Percentiles rank a stretch among this genome's conserved stretches.
These are phyloP conservation scores for Ailurus styani DNA, from an alignment of 2,113 vertebrate species.

Conservation along the genomic window DNA sequence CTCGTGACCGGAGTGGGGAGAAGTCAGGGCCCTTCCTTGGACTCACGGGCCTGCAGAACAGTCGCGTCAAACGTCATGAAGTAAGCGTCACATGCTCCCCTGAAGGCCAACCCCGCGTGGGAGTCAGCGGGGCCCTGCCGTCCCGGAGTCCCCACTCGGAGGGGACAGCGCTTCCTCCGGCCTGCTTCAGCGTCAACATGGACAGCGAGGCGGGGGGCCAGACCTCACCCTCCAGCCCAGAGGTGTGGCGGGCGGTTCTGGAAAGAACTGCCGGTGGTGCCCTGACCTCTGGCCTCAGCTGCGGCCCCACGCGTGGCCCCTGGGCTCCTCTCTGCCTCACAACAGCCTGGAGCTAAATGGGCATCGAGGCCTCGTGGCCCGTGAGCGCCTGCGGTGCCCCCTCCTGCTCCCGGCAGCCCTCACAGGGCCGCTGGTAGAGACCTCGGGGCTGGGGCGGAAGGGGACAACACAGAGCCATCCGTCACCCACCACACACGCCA, in stretches of 20 bases:
- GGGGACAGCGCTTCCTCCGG: constrained; percentile 77
- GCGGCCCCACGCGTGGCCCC: constrained; percentile 75
- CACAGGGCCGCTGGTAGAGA: background rate
- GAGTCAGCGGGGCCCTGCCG: background rate
- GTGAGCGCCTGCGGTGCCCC: constrained; percentile 25
- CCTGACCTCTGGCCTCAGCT: constrained; percentile 81
- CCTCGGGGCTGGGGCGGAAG: no score
- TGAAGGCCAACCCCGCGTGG: constrained; percentile 28
- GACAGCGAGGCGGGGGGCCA: constrained; percentile 76
- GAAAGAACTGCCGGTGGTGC: constrained; percentile 74
- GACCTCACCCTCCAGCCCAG: constrained; percentile 68
- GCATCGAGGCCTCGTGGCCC: constrained; percentile 27
- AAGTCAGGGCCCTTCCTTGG: constrained; percentile 37
- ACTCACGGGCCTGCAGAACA: constrained; percentile 59
- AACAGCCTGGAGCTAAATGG: constrained; percentile 66
- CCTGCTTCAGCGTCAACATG: constrained; percentile 79
- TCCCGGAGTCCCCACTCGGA: constrained; percentile 59
- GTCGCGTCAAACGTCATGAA: constrained; percentile 60
- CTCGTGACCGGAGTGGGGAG: background rate
- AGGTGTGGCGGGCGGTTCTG: constrained; percentile 77
- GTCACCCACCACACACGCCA: background rate
- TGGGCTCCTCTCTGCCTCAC: constrained; percentile 66
- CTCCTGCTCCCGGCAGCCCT: background rate
- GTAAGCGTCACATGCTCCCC: background rate
- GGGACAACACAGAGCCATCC: no score